Conservation (phyloP, 2,888 invertebrate genomes). For the Hirtodrosophila duncani region DNA sequence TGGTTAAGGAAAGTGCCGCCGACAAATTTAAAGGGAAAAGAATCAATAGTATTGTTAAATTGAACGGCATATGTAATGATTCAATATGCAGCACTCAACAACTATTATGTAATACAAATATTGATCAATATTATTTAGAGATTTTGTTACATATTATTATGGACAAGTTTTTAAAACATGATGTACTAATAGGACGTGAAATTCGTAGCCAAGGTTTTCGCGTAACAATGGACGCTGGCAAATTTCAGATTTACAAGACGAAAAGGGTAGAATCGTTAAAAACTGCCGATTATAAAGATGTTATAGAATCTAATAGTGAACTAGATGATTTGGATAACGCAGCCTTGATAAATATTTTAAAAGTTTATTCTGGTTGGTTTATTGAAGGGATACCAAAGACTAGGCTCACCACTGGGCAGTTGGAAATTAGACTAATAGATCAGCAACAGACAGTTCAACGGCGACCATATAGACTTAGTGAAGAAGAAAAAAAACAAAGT, state of each 20-base stretch:
- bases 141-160: conserved; percentile 11
- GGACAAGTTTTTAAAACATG: conserved; percentile 9
- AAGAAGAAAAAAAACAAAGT: conserved; percentile 6
- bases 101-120: conserved; percentile 3
- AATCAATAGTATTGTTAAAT: too few species aligned
- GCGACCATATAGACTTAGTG: conserved; percentile 11
- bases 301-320: neutral
- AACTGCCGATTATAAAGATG: neutral
- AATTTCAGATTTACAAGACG: neutral
- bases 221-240: conserved; percentile 1
- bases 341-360: too few species aligned
- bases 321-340: too few species aligned
- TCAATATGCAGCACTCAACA: too few species aligned
- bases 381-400: too few species aligned
- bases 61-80: too few species aligned
- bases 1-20: conserved; percentile 3
- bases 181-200: conserved; percentile 10
- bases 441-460: conserved; percentile 4
- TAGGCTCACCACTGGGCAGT: neutral
- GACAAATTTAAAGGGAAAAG: too few species aligned
- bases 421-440: conserved; percentile 5
- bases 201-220: conserved; percentile 6
- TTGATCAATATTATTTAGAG: conserved; percentile 8
- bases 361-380: too few species aligned
- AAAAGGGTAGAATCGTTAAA: neutral